phyloP scores from a whole-genome alignment of 2,113 vertebrate genomes.

The Seriola dumerili region DNA sequence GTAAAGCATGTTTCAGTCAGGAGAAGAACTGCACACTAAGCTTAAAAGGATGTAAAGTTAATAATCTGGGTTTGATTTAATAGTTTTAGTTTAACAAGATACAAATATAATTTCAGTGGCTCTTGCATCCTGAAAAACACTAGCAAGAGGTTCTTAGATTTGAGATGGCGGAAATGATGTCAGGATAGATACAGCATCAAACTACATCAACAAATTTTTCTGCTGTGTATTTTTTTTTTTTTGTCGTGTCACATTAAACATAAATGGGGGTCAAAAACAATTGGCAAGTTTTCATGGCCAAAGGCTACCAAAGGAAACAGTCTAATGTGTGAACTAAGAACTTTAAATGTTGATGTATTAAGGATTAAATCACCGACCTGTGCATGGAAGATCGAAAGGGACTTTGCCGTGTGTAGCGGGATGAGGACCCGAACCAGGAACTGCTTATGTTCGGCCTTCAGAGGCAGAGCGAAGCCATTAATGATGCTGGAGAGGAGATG shows the following conservation, averaged over 20 bases:
- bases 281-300: too few species aligned
- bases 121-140: not conserved
- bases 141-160: not conserved
- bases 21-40: not conserved
- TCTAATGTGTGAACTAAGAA: not conserved
- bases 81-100: not conserved
- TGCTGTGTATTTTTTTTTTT: too few species aligned
- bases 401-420: slow-evolving; percentile 93
- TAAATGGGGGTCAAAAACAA: not conserved
- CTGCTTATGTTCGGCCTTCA: slow-evolving; percentile 95
- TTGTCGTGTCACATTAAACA: too few species aligned
- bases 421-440: slow-evolving; percentile 94
- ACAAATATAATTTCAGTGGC: too few species aligned
- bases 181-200: not conserved
- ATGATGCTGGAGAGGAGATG: slow-evolving; percentile 87
- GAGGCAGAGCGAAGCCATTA: slow-evolving; percentile 93
- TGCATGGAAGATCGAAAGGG: slow-evolving; percentile 94
- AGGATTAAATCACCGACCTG: slow-evolving; percentile 84
- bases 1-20: not conserved
- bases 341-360: too few species aligned
- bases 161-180: not conserved
- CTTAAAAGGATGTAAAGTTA: not conserved
- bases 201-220: too few species aligned
- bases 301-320: too few species aligned
- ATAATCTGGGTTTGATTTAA: not conserved